phyloP scores from a whole-genome alignment of 2,888 invertebrate genomes.

The Stenchaetothrips biformis region DNA sequence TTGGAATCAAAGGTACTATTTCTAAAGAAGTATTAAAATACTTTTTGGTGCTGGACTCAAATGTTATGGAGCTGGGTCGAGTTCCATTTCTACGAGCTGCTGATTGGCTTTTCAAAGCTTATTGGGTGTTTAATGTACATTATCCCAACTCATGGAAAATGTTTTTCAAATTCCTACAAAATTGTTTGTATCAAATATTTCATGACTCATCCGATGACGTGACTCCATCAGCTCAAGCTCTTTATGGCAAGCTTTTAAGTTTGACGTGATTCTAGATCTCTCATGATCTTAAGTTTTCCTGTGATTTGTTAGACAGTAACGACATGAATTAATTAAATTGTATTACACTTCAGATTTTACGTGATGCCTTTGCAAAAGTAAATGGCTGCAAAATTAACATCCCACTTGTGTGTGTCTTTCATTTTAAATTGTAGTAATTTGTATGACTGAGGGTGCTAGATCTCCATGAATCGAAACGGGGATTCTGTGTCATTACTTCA shows the following conservation, averaged over 20 bases:
- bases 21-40: not conserved
- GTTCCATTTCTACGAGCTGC: not conserved
- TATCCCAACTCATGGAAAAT: not conserved
- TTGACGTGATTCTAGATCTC: no score
- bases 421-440: no score
- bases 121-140: not conserved
- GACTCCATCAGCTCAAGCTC: not conserved
- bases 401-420: no score
- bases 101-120: not conserved
- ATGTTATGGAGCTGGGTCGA: not conserved
- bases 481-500: no score
- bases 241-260: not conserved
- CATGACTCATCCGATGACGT: not conserved
- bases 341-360: no score
- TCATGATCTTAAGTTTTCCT: no score
- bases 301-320: no score
- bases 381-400: no score
- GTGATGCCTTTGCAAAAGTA: no score
- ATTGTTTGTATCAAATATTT: not conserved
- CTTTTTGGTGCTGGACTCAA: not conserved
- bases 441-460: no score
- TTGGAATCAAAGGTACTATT: not conserved
- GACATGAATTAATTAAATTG: no score
- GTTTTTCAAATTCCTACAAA: not conserved
- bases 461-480: no score